These are phyloP conservation scores for Salvelinus fontinalis DNA, from an alignment of 2,113 vertebrate genomes.

Conservation along the genomic window DNA sequence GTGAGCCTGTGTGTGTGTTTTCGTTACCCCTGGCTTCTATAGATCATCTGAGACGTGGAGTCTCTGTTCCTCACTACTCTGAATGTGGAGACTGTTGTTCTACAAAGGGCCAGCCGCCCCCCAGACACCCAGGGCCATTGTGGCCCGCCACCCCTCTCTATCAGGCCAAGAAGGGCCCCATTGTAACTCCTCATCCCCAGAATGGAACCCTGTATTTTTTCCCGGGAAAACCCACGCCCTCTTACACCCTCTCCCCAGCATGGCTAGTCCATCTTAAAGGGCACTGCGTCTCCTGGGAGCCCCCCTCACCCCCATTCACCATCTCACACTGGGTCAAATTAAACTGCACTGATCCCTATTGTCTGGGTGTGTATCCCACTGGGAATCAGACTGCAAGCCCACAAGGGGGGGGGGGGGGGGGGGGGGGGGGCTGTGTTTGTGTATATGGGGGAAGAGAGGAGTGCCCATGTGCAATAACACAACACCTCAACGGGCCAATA, in stretches of 20 bases:
- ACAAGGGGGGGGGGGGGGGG: slow-evolving; percentile 33
- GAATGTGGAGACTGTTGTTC: slow-evolving; percentile 42
- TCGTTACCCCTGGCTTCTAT: slow-evolving; percentile 11
- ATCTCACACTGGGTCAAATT: slow-evolving; percentile 67
- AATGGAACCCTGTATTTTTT: slow-evolving; percentile 52
- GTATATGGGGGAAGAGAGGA: slow-evolving; percentile 42
- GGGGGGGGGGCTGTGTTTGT: slow-evolving; percentile 37
- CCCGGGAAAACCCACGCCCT: slow-evolving; percentile 57
- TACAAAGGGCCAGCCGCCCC: slow-evolving; percentile 37
- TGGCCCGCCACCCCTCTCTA: slow-evolving; percentile 36
- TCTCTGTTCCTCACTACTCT: slow-evolving; percentile 35
- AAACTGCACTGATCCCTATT: slow-evolving; percentile 71
- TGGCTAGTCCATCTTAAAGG: slow-evolving; percentile 47
- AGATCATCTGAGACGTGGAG: slow-evolving; percentile 8
- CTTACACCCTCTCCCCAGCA: slow-evolving; percentile 26
- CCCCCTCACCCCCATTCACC: slow-evolving; percentile 16
- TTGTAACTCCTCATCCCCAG: slow-evolving; percentile 48
- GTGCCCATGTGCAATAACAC: slow-evolving; percentile 41
- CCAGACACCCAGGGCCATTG: slow-evolving; percentile 21
- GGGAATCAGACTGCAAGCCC: slow-evolving; percentile 59
- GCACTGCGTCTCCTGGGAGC: slow-evolving; percentile 33
- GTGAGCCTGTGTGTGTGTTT: neutral
- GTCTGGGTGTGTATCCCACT: slow-evolving; percentile 65
- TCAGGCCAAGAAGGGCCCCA: slow-evolving; percentile 46
- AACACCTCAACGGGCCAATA: slow-evolving; percentile 6